Evolutionary conservation across 2,113 vertebrate species (phyloP), one percentile per base, ranked within the genome.

Genomic region (Gavialis gangeticus): DNA sequence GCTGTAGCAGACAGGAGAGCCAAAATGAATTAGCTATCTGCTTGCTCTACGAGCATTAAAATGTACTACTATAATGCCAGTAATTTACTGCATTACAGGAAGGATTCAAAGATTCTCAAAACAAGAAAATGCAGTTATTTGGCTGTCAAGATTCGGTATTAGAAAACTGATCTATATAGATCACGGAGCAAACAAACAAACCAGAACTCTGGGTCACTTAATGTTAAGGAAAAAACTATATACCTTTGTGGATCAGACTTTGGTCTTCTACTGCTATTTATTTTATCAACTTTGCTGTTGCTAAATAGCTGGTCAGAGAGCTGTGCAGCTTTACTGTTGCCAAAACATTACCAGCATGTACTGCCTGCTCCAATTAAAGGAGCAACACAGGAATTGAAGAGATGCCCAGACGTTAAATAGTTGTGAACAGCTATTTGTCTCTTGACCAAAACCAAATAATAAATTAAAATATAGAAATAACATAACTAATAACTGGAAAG

Each of bases 201-300:
- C 34, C 12, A 37, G 92, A 91, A 82, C 60, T 57, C 78, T 57
- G 85, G 60, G 82, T 95, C 87, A 56, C 94, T 96, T 93, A 90
- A 92, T 91, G 22, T 37, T 4, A 94, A 96, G 84, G 90, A 79
- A 58, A 95, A 94, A 3, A 4, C 27, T 34, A 80, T 3, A 46
- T 56, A 93, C 85, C 34, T 92, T 56, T 71, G 13, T 78, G 71
- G 78, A 91, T 77, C 89, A 84, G 0, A 0, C 75, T 94, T 85
- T 80, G 73, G 69, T 22, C 58, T 94, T 91, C 94, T 95, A 75
- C 58, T 95, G 94, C 69, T 93, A 87, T 90, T 96, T 93, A 88
- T 95, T 93, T 91, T 95, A 96, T 87, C 89, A 17, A 13, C 88
- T 88, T 96, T 85, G 46, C 71, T 84, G 80, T 69, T 95, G 79